Conservation (phyloP, 2,113 vertebrate genomes). For the Equus przewalskii region DNA sequence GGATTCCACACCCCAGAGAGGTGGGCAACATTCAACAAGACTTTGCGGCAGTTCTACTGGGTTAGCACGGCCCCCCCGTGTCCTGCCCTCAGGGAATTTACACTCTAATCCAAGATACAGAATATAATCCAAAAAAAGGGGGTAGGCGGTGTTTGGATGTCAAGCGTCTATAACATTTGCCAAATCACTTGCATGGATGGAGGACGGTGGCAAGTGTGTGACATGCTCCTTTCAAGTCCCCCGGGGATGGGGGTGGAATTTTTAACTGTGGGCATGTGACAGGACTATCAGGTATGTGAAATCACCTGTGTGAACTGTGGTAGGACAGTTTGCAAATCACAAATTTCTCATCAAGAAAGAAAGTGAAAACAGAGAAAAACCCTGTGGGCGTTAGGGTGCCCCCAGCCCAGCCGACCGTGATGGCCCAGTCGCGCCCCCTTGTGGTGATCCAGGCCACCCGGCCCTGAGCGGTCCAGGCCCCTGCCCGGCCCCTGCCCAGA, state of each 20-base stretch:
- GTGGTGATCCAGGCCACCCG: background rate
- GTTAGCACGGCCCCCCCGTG: background rate
- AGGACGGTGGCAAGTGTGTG: background rate
- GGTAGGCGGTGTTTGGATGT: background rate
- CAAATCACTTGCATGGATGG: background rate
- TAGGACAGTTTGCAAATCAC: constrained; percentile 38
- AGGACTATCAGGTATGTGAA: background rate
- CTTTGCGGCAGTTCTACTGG: background rate
- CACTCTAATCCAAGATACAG: background rate
- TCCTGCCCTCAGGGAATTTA: background rate
- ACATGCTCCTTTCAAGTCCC: background rate
- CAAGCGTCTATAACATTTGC: background rate
- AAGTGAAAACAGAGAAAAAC: constrained; percentile 5
- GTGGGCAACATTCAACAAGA: background rate
- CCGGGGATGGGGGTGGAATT: background rate
- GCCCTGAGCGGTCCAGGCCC: fast-evolving
- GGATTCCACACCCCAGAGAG: background rate
- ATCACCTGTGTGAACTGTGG: background rate
- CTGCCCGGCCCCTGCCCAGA: fast-evolving
- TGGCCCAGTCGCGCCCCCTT: constrained; percentile 61
- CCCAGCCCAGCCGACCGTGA: background rate
- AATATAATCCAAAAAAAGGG: background rate
- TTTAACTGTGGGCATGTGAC: background rate
- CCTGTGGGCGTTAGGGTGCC: background rate
- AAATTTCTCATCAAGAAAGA: constrained; percentile 41